Conservation (phyloP, 2,113 vertebrate genomes). For the Eolophus roseicapilla region DNA sequence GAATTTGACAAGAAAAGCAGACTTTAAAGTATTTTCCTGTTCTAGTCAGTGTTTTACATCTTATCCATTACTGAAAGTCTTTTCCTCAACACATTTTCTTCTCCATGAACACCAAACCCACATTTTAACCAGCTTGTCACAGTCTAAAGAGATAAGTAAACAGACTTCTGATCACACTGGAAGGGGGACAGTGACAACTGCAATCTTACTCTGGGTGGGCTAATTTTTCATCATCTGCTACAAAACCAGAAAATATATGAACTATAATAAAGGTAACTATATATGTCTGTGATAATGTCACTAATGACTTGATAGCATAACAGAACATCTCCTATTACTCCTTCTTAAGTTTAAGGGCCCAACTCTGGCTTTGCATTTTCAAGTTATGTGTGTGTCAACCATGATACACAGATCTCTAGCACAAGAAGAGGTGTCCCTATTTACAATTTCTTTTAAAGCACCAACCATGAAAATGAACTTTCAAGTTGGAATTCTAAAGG, state of each 20-base stretch:
- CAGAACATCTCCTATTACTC: background rate
- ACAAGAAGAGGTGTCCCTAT: background rate
- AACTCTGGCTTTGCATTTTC: background rate
- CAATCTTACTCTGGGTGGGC: background rate
- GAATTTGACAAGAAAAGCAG: constrained; percentile 52
- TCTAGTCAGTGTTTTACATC: constrained; percentile 46
- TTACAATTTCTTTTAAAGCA: constrained; percentile 7
- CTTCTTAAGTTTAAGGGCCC: background rate
- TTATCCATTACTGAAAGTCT: constrained; percentile 20
- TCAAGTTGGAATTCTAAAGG: background rate
- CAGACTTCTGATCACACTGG: constrained; percentile 21
- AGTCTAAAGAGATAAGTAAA: constrained; percentile 19
- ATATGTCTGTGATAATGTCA: background rate
- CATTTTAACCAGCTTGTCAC: constrained; percentile 41
- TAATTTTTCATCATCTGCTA: background rate
- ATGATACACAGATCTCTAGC: background rate
- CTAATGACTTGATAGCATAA: background rate
- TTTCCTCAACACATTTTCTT: constrained; percentile 20
- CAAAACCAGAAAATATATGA: background rate
- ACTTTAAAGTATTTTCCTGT: constrained; percentile 45
- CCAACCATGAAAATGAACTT: constrained; percentile 3
- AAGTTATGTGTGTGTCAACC: background rate
- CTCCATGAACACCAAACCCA: constrained; percentile 15
- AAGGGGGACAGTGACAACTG: background rate
- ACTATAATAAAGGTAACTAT: background rate